Conservation (phyloP, 2,888 invertebrate species). For the Pomacea canaliculata region DNA sequence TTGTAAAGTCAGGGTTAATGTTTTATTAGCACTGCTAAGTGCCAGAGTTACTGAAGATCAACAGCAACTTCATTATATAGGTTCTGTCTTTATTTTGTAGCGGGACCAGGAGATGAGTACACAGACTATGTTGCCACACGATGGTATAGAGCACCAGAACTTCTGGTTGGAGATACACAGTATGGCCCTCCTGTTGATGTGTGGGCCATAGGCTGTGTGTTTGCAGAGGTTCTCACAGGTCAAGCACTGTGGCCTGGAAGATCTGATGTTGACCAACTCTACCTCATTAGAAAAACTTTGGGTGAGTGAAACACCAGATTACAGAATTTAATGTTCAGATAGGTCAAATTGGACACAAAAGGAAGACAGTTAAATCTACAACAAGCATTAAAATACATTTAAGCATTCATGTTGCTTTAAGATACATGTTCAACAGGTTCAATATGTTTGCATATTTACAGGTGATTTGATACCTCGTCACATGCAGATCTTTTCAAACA, state of each 20-base stretch:
- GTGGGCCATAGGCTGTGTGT: slow-evolving; percentile 90
- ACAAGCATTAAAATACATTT: no score
- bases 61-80: no score
- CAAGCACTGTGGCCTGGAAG: slow-evolving; percentile 89
- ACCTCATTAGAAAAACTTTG: slow-evolving; percentile 92
- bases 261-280: slow-evolving; percentile 97
- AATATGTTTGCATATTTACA: slow-evolving; percentile 49
- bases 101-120: slow-evolving; percentile 94
- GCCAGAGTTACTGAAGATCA: no score
- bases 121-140: slow-evolving; percentile 99
- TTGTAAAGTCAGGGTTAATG: no score
- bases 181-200: slow-evolving; percentile 88
- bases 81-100: slow-evolving; percentile 38
- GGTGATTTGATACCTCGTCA: slow-evolving; percentile 93
- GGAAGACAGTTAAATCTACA: no score
- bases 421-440: neutral
- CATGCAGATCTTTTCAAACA: slow-evolving; percentile 94
- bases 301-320: slow-evolving; percentile 70
- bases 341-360: no score
- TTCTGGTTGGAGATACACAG: slow-evolving; percentile 93
- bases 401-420: no score
- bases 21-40: no score
- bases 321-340: no score
- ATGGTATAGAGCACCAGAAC: slow-evolving; percentile 98
- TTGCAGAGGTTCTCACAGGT: slow-evolving; percentile 72